phyloP scores from a whole-genome alignment of 2,797 vertebrate species.

The Echeneis naucrates region DNA sequence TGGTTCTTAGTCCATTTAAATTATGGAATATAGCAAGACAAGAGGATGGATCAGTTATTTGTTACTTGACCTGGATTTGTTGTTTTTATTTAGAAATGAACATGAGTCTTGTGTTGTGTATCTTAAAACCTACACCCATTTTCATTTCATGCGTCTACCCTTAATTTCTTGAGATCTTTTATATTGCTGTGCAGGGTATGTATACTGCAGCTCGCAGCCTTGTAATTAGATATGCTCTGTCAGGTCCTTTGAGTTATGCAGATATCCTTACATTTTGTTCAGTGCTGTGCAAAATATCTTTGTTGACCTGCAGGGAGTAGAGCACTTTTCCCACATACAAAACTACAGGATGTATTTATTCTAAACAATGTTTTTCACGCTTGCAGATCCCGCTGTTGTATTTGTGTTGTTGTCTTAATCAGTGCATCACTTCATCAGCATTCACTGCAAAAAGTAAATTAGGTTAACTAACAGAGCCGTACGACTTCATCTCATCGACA shows the following conservation, averaged over 20 bases:
- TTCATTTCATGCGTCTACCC: constrained; percentile 32
- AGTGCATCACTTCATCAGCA: constrained; percentile 2
- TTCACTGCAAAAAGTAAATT: constrained; percentile 9
- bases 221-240: constrained; percentile 29
- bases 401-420: background rate
- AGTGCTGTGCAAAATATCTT: constrained; percentile 1
- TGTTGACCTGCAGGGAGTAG: background rate
- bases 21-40: background rate
- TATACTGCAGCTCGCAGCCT: background rate
- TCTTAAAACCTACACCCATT: constrained; percentile 15
- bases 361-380: background rate
- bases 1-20: background rate
- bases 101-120: background rate
- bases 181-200: constrained; percentile 15
- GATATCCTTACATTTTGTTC: background rate
- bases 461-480: too few species aligned
- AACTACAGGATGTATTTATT: constrained; percentile 6
- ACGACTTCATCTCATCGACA: too few species aligned
- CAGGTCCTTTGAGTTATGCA: background rate
- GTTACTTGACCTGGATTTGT: constrained; percentile 12
- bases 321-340: background rate
- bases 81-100: background rate
- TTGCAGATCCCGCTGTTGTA: background rate
- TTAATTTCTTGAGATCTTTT: constrained; percentile 22
- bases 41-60: constrained; percentile 21